Conservation (phyloP, 2,888 invertebrate genomes). For the Melolontha melolontha region DNA sequence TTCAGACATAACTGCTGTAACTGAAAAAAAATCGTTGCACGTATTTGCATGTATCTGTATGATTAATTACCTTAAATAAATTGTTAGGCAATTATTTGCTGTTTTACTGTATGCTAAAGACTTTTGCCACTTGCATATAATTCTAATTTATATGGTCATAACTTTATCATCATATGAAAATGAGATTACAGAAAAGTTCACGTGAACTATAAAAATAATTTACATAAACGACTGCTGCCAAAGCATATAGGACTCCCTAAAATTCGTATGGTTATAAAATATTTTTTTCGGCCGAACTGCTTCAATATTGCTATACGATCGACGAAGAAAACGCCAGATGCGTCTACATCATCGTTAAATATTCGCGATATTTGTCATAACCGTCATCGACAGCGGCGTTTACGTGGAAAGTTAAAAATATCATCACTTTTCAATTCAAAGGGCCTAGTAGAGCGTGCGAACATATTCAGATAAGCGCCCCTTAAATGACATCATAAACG, state of each 20-base stretch:
- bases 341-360: constrained; percentile 30
- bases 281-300: constrained; percentile 14
- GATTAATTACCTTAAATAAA: too few species aligned
- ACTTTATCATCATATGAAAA: background rate
- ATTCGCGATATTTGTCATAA: constrained; percentile 34
- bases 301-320: constrained; percentile 15
- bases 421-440: constrained; percentile 21
- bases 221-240: constrained; percentile 25
- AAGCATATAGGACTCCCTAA: constrained; percentile 1
- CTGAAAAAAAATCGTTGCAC: too few species aligned
- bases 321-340: constrained; percentile 14
- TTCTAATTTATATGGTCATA: background rate
- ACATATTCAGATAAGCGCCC: constrained; percentile 32
- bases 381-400: constrained; percentile 26
- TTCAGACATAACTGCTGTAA: too few species aligned
- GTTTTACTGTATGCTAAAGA: too few species aligned
- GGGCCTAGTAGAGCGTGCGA: constrained; percentile 20
- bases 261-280: constrained; percentile 5
- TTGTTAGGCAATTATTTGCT: too few species aligned
- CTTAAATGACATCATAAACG: constrained; percentile 25
- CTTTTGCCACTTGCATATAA: too few species aligned
- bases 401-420: constrained; percentile 16
- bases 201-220: constrained; percentile 3
- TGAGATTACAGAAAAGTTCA: background rate
- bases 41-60: too few species aligned